phyloP scores from a whole-genome alignment of 2,888 invertebrate species.

The Oligia latruncula region DNA sequence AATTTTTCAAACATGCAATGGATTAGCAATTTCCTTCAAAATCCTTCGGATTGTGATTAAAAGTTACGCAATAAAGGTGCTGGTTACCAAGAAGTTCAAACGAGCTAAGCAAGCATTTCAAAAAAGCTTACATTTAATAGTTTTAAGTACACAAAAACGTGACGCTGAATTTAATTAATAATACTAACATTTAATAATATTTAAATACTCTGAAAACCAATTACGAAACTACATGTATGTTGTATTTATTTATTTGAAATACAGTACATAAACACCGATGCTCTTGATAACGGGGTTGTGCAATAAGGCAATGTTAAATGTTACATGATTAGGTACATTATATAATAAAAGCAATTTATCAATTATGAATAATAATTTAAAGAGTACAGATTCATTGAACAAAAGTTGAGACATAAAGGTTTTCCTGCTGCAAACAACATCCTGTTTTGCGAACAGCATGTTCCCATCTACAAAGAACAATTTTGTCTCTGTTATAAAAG shows the following conservation, averaged over 20 bases:
- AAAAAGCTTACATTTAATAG: not conserved
- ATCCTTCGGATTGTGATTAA: not conserved
- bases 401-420: not conserved
- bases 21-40: not conserved
- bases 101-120: not conserved
- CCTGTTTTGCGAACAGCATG: not conserved
- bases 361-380: not conserved
- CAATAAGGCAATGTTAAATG: constrained; percentile 21
- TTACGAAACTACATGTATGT: constrained; percentile 22
- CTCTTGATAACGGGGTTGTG: constrained; percentile 23
- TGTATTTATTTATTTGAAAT: constrained; percentile 35
- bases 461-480: not conserved
- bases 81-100: not conserved
- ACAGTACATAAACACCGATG: not conserved
- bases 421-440: not conserved
- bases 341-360: not conserved
- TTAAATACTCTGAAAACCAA: constrained; percentile 9
- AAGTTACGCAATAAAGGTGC: not conserved
- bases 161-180: not conserved
- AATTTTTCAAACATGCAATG: not conserved
- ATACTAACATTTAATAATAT: not conserved
- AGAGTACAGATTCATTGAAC: not conserved
- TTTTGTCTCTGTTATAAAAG: too few relatives aligned
- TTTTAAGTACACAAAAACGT: not conserved
- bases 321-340: not conserved